These are phyloP conservation scores for Drosophila rhopaloa DNA, from an alignment of 1,140 invertebrate genomes.

Conservation along the genomic window DNA sequence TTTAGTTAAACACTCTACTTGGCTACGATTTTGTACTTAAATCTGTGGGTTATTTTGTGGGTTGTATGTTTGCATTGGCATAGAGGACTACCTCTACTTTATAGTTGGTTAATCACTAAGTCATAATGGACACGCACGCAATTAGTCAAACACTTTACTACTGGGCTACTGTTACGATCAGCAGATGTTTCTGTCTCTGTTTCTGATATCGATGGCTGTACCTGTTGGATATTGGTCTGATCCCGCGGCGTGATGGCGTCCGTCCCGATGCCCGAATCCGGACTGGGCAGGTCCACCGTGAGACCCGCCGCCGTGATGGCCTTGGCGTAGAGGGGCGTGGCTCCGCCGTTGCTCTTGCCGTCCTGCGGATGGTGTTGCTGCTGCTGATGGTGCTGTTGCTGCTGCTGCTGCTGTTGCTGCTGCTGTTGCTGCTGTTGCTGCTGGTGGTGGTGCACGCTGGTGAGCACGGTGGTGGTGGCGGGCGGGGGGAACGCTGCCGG, in stretches of 20 bases:
- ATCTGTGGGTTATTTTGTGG: neutral
- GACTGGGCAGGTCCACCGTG: conserved; percentile 95
- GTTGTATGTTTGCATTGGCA: no score
- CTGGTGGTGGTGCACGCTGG: conserved; percentile 55
- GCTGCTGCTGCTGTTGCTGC: conserved; percentile 64
- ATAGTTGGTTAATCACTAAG: neutral
- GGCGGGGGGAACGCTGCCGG: conserved; percentile 62
- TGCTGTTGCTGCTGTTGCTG: conserved; percentile 52
- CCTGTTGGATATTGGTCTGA: conserved; percentile 95
- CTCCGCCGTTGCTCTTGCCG: conserved; percentile 50
- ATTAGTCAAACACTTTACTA: neutral
- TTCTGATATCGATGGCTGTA: conserved; percentile 68
- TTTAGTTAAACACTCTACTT: conserved; percentile 27
- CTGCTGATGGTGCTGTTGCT: conserved; percentile 59
- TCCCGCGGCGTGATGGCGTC: conserved; percentile 95
- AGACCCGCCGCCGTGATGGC: conserved; percentile 88
- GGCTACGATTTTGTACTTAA: conserved; percentile 9
- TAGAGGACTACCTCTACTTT: conserved; percentile 2
- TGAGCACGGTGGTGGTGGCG: conserved; percentile 74
- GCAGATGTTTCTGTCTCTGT: no score
- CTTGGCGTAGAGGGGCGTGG: conserved; percentile 81
- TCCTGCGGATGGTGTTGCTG: conserved; percentile 55
- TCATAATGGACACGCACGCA: conserved; percentile 5
- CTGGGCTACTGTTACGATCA: no score
- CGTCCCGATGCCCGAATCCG: conserved; percentile 95